Evolutionary conservation across 2,797 vertebrate species (phyloP), one percentile per base, ranked within the genome.

Genomic region (Dipus sagitta): DNA sequence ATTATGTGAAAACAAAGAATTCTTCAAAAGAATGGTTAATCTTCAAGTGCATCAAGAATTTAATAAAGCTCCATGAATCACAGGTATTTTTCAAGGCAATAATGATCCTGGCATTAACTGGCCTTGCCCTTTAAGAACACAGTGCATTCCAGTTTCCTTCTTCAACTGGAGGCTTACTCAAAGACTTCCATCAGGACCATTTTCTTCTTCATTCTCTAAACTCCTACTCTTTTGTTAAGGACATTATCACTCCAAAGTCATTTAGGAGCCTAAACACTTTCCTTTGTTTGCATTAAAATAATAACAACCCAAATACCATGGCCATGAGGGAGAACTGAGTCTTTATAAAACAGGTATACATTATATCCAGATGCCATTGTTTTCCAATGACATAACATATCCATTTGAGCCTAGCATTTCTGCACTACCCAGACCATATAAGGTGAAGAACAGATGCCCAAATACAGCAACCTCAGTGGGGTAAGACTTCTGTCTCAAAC

Each of bases 311-410:
- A 96, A 97, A 97, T 92, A 96, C 90, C 93, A 95, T 58, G 83
- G 86, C 74, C 84, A 90, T 96, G 90, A 90, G 91, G 70, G 94
- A 96, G 78, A 77, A 83, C 75, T 72, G 70, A 67, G 84, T 96
- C 94, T 95, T 96, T 96, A 95, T 93, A 97, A 92, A 96, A 77
- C 90, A 96, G 94, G 96, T 97, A 94, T 97, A 96, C 77, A 88
- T 96, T 89, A 93, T 96, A 83, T 93, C 95, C 94, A 96, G 86
- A 96, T 88, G 88, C 75, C 83, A 90, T 80, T 97, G 90, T 92
- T 96, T 96, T 96, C 95, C 90, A 96, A 2, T 97, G 94, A 98
- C 96, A 88, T 96, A 96, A 96, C 70, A 32, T 94, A 71, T 81
- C 85, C 3, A 70, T 80, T 93, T 95, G 76, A 80, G 58, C 58